Base-by-base conservation (phyloP, 2,113 vertebrate genomes). In the Tor tambroides region DNA sequence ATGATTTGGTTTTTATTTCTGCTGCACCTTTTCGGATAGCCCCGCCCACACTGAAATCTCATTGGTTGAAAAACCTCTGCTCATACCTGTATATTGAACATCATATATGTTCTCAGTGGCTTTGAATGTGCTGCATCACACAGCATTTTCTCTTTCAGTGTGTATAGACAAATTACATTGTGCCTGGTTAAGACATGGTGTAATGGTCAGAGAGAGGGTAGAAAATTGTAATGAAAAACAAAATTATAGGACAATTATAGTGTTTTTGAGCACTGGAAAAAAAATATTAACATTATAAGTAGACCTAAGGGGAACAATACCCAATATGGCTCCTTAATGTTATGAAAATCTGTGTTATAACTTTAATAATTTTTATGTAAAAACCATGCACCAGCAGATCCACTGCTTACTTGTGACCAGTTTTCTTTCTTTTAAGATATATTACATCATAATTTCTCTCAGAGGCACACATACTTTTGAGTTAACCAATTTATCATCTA, bases 331-430 rank as follows among this genome's bases (percentile, higher is more conserved):
- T 76, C 12, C n/a, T 49, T 26, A 76, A 76, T 49, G n/a, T 46
- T 76, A 76, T 76, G 6, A n/a, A 76, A 76, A 76, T 46, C 38
- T 75, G n/a, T 77, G 30, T 79, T 56, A 79, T 35, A 30, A 38
- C 51, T 12, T 35, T 32, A 30, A 11, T 21, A 1, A 2, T 46
- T 21, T 54, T 21, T 23, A 49, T 51, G 76, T 32, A 21, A 32
- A 79, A 54, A 80, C 3, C 14, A 35, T 80, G 9, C 54, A 14
- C 11, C 11, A 80, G 72, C 54, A 61, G 3, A 17, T 41, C 30
- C 30, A 12, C 10, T 38, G 21, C 35, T 23, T 12, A 59, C n/a
- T 59, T 63, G 56, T 17, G 35, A 26, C 5, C 35, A 2, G 54
- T 41, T 63, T 80, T 41, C 77, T 35, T 59, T 38, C 54, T 61